Conservation (phyloP, 37 sponge, comb jelly and placozoan species). For the Cladorhizidae sp. region DNA sequence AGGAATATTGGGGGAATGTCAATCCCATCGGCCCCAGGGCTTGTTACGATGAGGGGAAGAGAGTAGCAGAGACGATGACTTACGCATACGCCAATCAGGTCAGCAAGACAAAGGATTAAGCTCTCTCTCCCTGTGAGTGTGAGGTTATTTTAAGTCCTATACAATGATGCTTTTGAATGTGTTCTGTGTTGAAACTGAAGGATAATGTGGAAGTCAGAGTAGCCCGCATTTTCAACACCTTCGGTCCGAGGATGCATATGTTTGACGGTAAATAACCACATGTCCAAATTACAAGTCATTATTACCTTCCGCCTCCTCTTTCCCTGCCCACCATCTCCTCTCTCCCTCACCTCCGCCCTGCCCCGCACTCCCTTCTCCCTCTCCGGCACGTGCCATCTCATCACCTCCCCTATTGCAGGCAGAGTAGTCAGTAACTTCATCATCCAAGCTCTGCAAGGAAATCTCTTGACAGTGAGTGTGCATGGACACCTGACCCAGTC, state of each 20-base stretch:
- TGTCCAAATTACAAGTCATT: not conserved
- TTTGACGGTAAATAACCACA: conserved; percentile 88
- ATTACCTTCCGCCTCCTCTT: too few relatives aligned
- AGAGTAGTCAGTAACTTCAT: conserved; percentile 96
- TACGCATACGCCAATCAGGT: conserved; percentile 87
- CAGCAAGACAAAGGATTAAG: not conserved
- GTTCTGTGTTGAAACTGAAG: conserved; percentile 37
- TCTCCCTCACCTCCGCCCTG: too few relatives aligned
- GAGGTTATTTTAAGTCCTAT: not conserved
- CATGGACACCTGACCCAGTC: too few relatives aligned
- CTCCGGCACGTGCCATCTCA: not conserved
- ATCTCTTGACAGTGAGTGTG: conserved; percentile 76
- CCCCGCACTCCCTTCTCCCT: not conserved
- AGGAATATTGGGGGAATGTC: conserved; percentile 92
- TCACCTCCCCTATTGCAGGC: conserved; percentile 32
- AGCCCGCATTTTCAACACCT: conserved; percentile 97
- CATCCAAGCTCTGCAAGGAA: conserved; percentile 80
- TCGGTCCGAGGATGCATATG: conserved; percentile 96
- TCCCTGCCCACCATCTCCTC: too few relatives aligned
- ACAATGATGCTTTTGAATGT: not conserved
- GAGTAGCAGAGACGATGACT: conserved; percentile 93
- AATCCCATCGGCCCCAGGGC: conserved; percentile 97
- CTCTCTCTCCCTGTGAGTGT: too few relatives aligned
- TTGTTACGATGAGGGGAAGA: conserved; percentile 96
- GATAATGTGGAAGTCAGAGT: conserved; percentile 89